These are phyloP conservation scores for Conus canariensis DNA, from an alignment of 2,888 invertebrate genomes.

Conservation along the genomic window DNA sequence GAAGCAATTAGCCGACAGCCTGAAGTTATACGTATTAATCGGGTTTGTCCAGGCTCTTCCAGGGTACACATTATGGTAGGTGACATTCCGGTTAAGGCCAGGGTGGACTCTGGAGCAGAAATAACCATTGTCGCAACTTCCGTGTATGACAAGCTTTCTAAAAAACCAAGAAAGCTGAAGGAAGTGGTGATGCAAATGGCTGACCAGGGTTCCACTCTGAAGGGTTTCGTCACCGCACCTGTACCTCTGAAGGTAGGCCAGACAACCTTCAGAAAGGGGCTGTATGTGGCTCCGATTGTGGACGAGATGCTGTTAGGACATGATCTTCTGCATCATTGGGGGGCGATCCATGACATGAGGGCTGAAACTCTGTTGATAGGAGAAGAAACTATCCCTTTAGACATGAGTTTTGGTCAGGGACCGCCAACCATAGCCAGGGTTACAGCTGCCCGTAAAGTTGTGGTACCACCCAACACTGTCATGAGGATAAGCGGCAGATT, in stretches of 20 bases:
- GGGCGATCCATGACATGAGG: too few relatives aligned
- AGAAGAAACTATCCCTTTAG: too few relatives aligned
- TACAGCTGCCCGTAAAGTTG: neutral
- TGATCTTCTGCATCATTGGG: too few relatives aligned
- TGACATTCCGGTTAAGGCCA: neutral
- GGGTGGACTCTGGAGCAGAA: neutral
- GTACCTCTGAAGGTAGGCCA: too few relatives aligned
- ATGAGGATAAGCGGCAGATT: neutral
- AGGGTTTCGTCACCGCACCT: too few relatives aligned
- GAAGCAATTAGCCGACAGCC: neutral
- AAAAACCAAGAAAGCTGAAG: neutral
- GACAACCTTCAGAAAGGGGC: too few relatives aligned
- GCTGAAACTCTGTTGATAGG: too few relatives aligned
- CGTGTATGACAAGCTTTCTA: neutral
- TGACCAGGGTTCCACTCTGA: too few relatives aligned
- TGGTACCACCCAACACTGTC: neutral
- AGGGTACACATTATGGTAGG: neutral
- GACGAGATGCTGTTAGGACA: too few relatives aligned
- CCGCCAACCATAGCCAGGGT: too few relatives aligned
- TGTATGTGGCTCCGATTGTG: too few relatives aligned
- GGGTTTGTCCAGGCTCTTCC: neutral
- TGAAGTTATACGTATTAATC: neutral
- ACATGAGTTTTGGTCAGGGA: too few relatives aligned
- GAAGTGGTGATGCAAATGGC: neutral
- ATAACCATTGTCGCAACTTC: neutral